Base-by-base conservation (phyloP, 2,888 invertebrate species). In the Leptinotarsa tumamoca region DNA sequence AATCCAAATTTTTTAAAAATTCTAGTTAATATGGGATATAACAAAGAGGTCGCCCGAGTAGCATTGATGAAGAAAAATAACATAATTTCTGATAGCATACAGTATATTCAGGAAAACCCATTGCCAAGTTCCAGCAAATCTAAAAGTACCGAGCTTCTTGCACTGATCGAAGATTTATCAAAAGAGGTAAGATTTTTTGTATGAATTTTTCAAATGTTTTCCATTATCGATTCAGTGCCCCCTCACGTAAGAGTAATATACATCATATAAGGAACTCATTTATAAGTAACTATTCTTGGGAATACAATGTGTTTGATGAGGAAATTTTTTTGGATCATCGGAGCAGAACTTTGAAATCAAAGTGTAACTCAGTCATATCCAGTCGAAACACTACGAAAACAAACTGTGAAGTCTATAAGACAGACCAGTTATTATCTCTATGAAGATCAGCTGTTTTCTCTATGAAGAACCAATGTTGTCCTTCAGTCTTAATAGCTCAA, bases 1-100 rank as follows among this genome's bases (percentile, higher is more conserved):
- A 90, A 89, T 81, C 87, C 88, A 18, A 87, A 87, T 70, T 89
- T 91, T 78, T 88, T 92, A 68, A 88, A 88, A 14, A 91, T 90
- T 56, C 87, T 94, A 17, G 88, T 90, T 50, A 90, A 90, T 58
- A 95, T 95, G 95, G 95, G 95, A 0, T 95, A 91, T 87, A 83
- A 90, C 5, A 89, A 91, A 23, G 89, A 90, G 7, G 86, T 91
- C 10, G 92, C 93, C 0, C 86, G 90, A 0, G 86, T 89, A 4
- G 95, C 95, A 1, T 88, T 96, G 49, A 89, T 91, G 77, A 91
- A 91, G 84, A 87, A 92, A 68, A 92, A 94, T 85, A 95, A 95
- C 87, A 90, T 93, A 85, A 90, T 93, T n/a, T 90, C 91, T 0
- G 90, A 90, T 58, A 94, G 95, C 49, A 90, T 95, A 50, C 88